A percentile compares a stretch with the other conserved stretches of the same genome.
Evolutionary conservation across 2,888 invertebrate genomes (phyloP).

Genomic region (Dolichomitus sp.): DNA sequence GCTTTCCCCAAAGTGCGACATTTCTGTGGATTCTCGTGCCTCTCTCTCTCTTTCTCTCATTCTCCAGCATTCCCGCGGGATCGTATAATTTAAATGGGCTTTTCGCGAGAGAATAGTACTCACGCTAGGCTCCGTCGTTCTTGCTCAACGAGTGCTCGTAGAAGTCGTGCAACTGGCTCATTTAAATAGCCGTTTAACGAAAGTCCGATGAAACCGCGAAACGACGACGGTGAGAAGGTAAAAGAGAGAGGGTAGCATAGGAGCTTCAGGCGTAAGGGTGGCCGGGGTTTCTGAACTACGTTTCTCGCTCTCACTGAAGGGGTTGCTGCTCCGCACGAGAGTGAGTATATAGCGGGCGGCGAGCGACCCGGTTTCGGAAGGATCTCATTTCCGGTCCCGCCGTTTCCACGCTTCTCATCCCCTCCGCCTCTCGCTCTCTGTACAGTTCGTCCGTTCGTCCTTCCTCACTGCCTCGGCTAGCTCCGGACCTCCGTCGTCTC

Average conservation of each 20-base stretch:
- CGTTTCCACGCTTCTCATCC: slow-evolving; percentile 58
- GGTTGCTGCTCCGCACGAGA: not conserved
- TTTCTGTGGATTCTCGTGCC: not conserved
- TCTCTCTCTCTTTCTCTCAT: not conserved
- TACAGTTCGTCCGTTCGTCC: slow-evolving; percentile 1
- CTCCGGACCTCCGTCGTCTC: slow-evolving; percentile 38
- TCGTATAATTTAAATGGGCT: slow-evolving; percentile 60
- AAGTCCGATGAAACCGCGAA: slow-evolving; percentile 57
- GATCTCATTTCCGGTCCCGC: slow-evolving; percentile 72
- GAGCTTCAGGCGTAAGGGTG: not conserved
- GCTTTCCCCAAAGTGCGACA: not conserved
- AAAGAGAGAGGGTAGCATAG: not conserved
- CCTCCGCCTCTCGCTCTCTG: not conserved
- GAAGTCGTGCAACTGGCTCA: slow-evolving; percentile 47
- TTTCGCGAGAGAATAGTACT: slow-evolving; percentile 36
- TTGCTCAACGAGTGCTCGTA: slow-evolving; percentile 40
- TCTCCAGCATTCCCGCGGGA: slow-evolving; percentile 16
- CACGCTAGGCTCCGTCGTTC: not conserved
- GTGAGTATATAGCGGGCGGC: slow-evolving; percentile 15
- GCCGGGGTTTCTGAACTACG: slow-evolving; percentile 27
- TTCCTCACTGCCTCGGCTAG: slow-evolving; percentile 13
- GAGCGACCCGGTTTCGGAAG: slow-evolving; percentile 67
- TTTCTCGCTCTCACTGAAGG: slow-evolving; percentile 7
- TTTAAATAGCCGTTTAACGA: slow-evolving; percentile 66
- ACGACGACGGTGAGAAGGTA: slow-evolving; percentile 28